Base-by-base conservation (phyloP, 1,140 invertebrate species). In the Anastrepha obliqua region DNA sequence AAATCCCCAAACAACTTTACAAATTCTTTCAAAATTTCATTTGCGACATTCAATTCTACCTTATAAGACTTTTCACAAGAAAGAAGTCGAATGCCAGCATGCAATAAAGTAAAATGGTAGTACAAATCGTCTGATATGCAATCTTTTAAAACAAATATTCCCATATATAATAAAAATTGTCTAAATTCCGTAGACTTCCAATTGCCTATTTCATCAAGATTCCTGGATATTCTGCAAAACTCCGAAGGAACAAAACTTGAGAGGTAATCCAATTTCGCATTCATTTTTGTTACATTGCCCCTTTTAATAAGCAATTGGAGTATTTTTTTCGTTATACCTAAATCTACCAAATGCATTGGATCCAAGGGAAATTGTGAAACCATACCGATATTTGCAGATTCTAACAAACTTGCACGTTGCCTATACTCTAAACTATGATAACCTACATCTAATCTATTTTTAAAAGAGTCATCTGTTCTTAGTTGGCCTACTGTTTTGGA, bases 341-440 rank as follows among this genome's bases (percentile, higher is more conserved):
- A 51, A 51, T 51, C 74, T 5, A 81, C 74, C 47, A 47, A 11
- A 13, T 81, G 74, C 74, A 81, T 51, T 11, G 11, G 29, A 2
- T 81, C 74, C 15, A 81, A 15, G 15, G 42, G 74, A 81, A 81
- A 47, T 51, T 51, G 74, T n/a, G 74, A 81, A 3, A 81, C 74
- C 29, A 81, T 44, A 6, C 8, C 44, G n/a, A 81, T 47, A 8
- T 62, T 62, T 8, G 5, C 6, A 62, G 13, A 8, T 62, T 62
- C 59, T n/a, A 62, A 8, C 3, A 62, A 8, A 62, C 3, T 15
- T n/a, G 3, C 13, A 3, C 13, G 59, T 15, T 15, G 51, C 51
- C 51, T 4, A 55, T 5, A 55, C 9, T 5, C 4, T 5, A 55
- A n/a, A n/a, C n/a, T n/a, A n/a, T n/a, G n/a, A n/a, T n/a, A n/a